Evolutionary conservation across 37 sponge, comb jelly and placozoan genomes (phyloP).

Genomic region (Petrosia ficiformis): DNA sequence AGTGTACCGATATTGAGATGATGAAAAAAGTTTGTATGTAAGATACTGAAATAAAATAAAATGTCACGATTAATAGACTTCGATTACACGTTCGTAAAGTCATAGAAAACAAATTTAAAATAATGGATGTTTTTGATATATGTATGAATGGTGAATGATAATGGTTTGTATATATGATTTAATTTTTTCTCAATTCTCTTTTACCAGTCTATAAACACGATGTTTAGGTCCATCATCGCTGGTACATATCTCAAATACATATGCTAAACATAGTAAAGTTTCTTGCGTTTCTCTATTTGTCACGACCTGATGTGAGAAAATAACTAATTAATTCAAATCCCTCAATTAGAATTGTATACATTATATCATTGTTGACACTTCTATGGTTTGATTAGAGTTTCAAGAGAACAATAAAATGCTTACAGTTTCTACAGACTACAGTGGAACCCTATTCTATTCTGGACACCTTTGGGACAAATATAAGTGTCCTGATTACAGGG

Average conservation of each 20-base stretch:
- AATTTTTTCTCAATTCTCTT: conserved; percentile 25
- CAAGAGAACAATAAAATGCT: too few species aligned
- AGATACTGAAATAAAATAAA: too few species aligned
- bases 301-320: conserved; percentile 80
- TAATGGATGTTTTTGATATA: neutral
- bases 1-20: too few species aligned
- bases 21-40: too few species aligned
- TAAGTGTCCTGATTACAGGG: too few species aligned
- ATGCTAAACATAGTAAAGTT: conserved; percentile 94
- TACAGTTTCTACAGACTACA: too few species aligned
- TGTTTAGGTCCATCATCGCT: conserved; percentile 75
- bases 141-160: neutral
- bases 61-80: too few species aligned
- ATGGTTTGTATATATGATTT: neutral
- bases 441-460: too few species aligned
- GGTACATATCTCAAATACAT: conserved; percentile 90
- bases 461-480: too few species aligned
- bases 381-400: too few species aligned
- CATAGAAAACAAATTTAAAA: neutral
- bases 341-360: neutral
- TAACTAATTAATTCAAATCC: too few species aligned
- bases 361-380: neutral
- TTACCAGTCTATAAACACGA: conserved; percentile 76
- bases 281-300: conserved; percentile 91
- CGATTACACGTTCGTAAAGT: too few species aligned